Base-by-base conservation (phyloP, 2,797 vertebrate species). In the Bradypus variegatus region DNA sequence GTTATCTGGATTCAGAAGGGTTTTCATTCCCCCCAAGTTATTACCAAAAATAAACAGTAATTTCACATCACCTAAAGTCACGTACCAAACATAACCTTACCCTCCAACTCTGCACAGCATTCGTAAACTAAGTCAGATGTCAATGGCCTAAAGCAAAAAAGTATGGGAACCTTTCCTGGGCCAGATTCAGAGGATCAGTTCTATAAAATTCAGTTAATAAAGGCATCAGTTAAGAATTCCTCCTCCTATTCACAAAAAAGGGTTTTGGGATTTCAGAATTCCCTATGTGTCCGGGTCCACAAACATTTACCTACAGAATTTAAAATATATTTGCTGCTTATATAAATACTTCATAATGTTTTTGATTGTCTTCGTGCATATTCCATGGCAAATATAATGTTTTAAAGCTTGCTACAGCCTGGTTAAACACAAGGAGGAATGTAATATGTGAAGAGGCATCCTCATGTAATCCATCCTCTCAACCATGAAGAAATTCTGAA, bases 1-100 rank as follows among this genome's bases (percentile, higher is more conserved):
- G 95, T 94, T 38, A 86, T 92, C 96, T 78, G 97, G 96, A 93
- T 96, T 97, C 96, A 86, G 96, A 94, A 91, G 95, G 95, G 96
- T 88, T 84, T 95, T 94, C 95, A 78, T 77, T 92, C 88, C 94
- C 96, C 94, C 96, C 90, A 94, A 48, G 95, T 96, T 91, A 94
- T 83, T 80, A 94, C 60, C 5, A 64, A 93, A n/a, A 93, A 90
- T 94, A 86, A 75, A 50, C 53, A 95, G 78, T 92, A 83, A 93
- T 38, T 91, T 94, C 85, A 38, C 92, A 87, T 70, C 69, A 80
- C 86, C 78, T 92, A 91, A 90, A 85, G 8, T 82, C 67, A 86
- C 0, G 21, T 62, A 50, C 76, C 62, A 85, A 80, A 91, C 58
- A 94, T 58, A 91, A 60, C 80, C 64, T 79, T 80, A 41, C 79